Base-by-base conservation (phyloP, 2,888 invertebrate species). In the Crioceris asparagi region DNA sequence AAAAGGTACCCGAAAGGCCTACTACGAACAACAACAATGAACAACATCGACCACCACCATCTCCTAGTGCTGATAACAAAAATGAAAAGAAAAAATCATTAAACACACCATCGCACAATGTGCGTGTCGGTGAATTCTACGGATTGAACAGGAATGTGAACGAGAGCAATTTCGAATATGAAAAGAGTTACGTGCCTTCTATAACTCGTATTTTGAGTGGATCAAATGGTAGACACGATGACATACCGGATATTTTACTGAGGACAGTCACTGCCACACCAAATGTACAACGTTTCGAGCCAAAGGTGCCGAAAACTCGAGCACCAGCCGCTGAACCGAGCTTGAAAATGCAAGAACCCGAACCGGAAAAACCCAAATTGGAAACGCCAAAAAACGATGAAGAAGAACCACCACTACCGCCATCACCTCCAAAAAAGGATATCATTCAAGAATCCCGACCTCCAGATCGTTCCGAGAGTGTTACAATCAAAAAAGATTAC, bases 131-230 rank as follows among this genome's bases (percentile, higher is more conserved):
- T 3, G 65, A 64, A 17, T 60, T 60, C 38, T 63, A 62, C 42
- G 62, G 61, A 1, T 38, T 57, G 17, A 60, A 57, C 38, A 44
- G 53, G 10, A 57, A 56, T 38, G 49, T 55, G 7, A 64, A 61
- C 47, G 61, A 62, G 36, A 61, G 56, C 30, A 61, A 53, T 41
- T 65, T 65, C 43, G 65, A 65, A 44, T 65, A 66, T 48, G 64
- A 65, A 33, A 64, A 63, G 40, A 56, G 52, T 6, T 59, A 58
- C 59, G 79, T 84, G 52, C 84, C 87, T 3, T 83, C 84, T 46
- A 87, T 90, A 48, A 82, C 85, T 3, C 71, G 90, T 37, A 88
- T 90, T 53, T 66, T 90, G 16, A 84, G 84, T 33, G 88, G 88
- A 1, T 84, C 86, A 34, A 87, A 85, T 57, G 88, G 88, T 0